Base-by-base conservation (phyloP, 2,797 vertebrate genomes). In the Chiloscyllium punctatum region DNA sequence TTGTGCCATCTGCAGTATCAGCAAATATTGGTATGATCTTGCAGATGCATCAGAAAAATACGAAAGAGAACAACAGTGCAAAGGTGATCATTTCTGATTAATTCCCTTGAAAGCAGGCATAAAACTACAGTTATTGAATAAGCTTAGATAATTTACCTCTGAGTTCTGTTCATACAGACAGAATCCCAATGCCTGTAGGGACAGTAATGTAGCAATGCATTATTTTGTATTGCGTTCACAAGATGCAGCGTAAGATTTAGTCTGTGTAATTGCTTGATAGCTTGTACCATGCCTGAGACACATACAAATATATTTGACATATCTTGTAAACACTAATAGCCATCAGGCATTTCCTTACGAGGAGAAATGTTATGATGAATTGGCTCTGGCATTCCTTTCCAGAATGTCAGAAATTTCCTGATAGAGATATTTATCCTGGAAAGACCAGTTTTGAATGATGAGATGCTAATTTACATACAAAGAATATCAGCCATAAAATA, bases 401-500 rank as follows among this genome's bases (percentile, higher is more conserved):
- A 37, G 21, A 48, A 37, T 53, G 71, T 62, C 57, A 82, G 74
- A 69, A 95, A 94, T 95, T 95, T 95, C 48, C 71, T 90, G 92
- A 16, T 95, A 79, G 86, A 92, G 79, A 82, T 72, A 95, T 95
- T 69, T 95, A 3, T 91, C 57, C 95, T 96, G 72, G 96, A 57
- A 94, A 77, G 7, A 71, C 74, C 95, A 96, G 71, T 96, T 94
- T 1, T 97, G 96, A 96, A 97, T 96, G 96, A 96, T 96, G 0
- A 87, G 96, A 96, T 96, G 96, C 97, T 97, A 97, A 96, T 97
- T 30, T 84, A 96, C 96, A 95, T 96, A 96, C 82, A 95, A 95
- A 96, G 96, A 96, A 92, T 96, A 97, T 96, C 96, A 97, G 96
- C 96, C 96, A 96, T 96, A 96, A 96, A 96, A 97, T 97, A 96